Conservation (phyloP, 2,797 vertebrate genomes). For the Kryptopterus vitreolus region DNA sequence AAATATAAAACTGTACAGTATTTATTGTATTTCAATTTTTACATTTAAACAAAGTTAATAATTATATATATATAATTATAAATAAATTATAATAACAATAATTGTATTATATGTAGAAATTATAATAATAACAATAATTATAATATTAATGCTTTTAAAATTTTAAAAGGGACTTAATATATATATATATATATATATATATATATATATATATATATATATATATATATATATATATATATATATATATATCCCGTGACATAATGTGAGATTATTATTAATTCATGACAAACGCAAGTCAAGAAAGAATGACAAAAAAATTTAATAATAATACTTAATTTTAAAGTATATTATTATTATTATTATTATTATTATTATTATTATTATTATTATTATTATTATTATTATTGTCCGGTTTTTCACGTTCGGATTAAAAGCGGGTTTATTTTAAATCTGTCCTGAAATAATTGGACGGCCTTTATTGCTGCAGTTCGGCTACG, state of each 20-base stretch:
- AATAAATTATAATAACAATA: too few species aligned
- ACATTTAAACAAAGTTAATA: too few species aligned
- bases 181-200: too few species aligned
- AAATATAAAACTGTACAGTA: background rate
- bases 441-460: background rate
- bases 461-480: background rate
- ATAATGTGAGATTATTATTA: too few species aligned
- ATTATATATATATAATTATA: too few species aligned
- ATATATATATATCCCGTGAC: too few species aligned
- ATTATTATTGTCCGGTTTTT: constrained; percentile 15
- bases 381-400: constrained; percentile 2
- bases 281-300: background rate
- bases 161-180: too few species aligned
- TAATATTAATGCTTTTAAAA: too few species aligned
- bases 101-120: too few species aligned
- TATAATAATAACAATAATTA: too few species aligned
- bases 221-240: too few species aligned
- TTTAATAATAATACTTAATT: background rate
- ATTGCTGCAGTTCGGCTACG: background rate
- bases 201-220: too few species aligned
- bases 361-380: constrained; percentile 1
- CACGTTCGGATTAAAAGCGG: background rate
- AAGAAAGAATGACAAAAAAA: background rate
- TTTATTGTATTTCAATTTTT: background rate
- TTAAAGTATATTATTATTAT: constrained; percentile 14